Evolutionary conservation across 2,113 vertebrate genomes (phyloP), one percentile per base, ranked within the genome.

Genomic region (Dicaeum eximium): DNA sequence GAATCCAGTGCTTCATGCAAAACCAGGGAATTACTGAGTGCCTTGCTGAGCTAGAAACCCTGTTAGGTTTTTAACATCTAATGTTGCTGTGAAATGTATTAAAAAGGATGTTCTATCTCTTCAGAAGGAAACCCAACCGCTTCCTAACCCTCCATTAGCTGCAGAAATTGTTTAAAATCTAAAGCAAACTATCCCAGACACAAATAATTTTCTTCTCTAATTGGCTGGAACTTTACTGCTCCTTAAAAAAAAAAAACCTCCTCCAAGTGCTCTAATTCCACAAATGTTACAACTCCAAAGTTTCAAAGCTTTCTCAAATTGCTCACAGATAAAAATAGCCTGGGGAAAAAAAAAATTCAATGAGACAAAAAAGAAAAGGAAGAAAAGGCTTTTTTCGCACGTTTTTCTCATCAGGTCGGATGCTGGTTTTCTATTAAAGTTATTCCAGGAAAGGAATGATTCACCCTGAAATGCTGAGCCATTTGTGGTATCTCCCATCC

Each of bases 321-420:
- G 20, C 74, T 90, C 44, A 9, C 0, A 11, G 65, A 51, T 73
- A 81, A 91, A 93, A 96, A 82, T 53, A 93, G 60, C 11, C 31
- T 61, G 75, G 60, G 40, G 42, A 81, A 60, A 72, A 64, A 47
- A 38, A 38, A 38, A 38, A 38, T 82, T 50, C 9, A 69, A 40
- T 1, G 1, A 47, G 67, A n/a, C 4, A 7, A 30, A n/a, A 51
- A 37, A 42, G 15, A 22, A 15, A 31, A 30, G 7, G 8, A 38
- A 24, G 9, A 88, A 35, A 60, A 73, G 13, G 11, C 54, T 95
- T 88, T 89, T 89, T 94, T 82, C 14, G 24, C 93, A 94, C 83
- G 17, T 93, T 95, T 95, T 96, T 93, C 90, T 96, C 93, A 90
- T 91, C 94, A 92, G 88, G 80, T 93, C 37, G 20, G 35, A 70